These are phyloP conservation scores for Camponotus floridanus DNA, from an alignment of 1,140 invertebrate genomes.

Conservation along the genomic window DNA sequence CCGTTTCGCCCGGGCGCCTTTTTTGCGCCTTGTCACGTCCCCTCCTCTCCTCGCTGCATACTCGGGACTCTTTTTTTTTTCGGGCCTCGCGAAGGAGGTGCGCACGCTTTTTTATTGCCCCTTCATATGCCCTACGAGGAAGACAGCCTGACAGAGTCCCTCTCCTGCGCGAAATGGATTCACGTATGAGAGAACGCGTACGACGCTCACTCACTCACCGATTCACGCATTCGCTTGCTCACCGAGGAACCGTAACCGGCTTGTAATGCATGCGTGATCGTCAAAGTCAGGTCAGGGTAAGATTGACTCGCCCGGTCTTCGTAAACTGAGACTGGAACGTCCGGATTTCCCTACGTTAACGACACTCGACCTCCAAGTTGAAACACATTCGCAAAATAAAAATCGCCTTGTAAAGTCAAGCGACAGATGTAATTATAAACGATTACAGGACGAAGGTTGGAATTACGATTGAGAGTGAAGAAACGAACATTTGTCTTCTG, in stretches of 20 bases:
- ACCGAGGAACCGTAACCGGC: conserved; percentile 20
- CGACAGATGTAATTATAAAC: neutral
- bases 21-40: conserved; percentile 63
- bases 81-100: conserved; percentile 57
- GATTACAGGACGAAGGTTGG: neutral
- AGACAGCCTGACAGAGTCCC: conserved; percentile 71
- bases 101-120: conserved; percentile 70
- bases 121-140: conserved; percentile 68
- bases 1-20: conserved; percentile 54
- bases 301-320: conserved; percentile 47
- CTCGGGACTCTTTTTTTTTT: conserved; percentile 12
- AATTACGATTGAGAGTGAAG: neutral
- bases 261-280: conserved; percentile 72
- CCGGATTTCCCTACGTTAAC: conserved; percentile 62
- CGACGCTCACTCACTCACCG: conserved; percentile 15
- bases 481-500: neutral
- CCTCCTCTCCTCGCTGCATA: conserved; percentile 4
- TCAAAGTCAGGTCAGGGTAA: conserved; percentile 69
- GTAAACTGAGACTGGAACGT: conserved; percentile 64
- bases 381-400: conserved; percentile 6
- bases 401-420: neutral
- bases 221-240: conserved; percentile 37
- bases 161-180: conserved; percentile 73
- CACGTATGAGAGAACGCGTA: conserved; percentile 56
- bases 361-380: neutral